A percentile compares a stretch with the other conserved stretches of the same genome.
Evolutionary conservation across 1,140 invertebrate species (phyloP).

Genomic region (Pachypsylla venusta): DNA sequence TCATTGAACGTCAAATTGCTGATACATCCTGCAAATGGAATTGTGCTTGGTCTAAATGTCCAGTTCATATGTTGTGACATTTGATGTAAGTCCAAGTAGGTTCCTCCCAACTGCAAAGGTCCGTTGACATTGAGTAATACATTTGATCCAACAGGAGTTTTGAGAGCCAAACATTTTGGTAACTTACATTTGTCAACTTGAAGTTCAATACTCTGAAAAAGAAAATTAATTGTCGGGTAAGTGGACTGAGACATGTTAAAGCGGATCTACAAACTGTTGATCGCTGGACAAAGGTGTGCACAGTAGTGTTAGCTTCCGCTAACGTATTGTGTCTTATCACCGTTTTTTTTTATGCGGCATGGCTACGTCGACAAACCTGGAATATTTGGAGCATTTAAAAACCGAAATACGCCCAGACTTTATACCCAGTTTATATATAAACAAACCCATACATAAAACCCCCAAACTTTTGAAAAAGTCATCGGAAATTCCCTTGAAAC

Average conservation of each 20-base stretch:
- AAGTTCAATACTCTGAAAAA: constrained; percentile 45
- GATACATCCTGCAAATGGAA: constrained; percentile 69
- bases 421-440: too few species aligned
- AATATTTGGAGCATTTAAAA: too few species aligned
- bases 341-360: too few species aligned
- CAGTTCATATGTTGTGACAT: constrained; percentile 39
- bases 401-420: too few species aligned
- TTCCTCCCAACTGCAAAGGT: constrained; percentile 73
- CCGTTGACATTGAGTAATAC: constrained; percentile 76
- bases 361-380: too few species aligned
- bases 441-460: too few species aligned
- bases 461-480: too few species aligned
- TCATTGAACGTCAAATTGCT: constrained; percentile 68
- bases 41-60: constrained; percentile 44
- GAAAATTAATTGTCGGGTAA: constrained; percentile 16
- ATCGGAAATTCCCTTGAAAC: too few species aligned
- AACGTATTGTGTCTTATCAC: too few species aligned
- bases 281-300: too few species aligned
- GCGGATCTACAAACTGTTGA: too few species aligned
- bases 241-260: neutral
- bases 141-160: constrained; percentile 48
- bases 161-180: constrained; percentile 52
- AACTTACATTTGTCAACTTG: constrained; percentile 58
- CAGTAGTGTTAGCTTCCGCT: too few species aligned
- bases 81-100: constrained; percentile 41